These are phyloP conservation scores for Phylloscopus collybita DNA, from an alignment of 2,797 vertebrate species.

Conservation along the genomic window DNA sequence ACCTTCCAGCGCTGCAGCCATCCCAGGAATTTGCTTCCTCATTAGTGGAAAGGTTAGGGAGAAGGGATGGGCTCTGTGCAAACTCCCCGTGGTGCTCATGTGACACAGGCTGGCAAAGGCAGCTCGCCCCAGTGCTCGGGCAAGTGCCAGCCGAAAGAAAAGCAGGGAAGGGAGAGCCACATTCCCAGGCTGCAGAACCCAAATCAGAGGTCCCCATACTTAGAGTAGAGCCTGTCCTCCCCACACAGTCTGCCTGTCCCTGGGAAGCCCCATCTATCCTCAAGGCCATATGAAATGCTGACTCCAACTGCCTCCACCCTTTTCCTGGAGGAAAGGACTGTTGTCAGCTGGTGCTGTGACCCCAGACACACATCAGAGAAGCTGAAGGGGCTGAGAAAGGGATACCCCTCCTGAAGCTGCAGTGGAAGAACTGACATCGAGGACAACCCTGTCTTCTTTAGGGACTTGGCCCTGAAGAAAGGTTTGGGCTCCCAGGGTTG, in stretches of 20 bases:
- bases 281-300: fast-evolving
- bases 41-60: constrained; percentile 27
- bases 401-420: fast-evolving
- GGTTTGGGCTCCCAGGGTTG: background rate
- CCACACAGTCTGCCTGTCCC: fast-evolving
- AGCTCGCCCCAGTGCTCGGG: fast-evolving
- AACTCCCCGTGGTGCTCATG: background rate
- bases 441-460: fast-evolving
- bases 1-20: background rate
- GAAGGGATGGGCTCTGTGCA: background rate
- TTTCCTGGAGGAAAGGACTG: background rate
- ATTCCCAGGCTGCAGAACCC: fast-evolving
- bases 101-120: background rate
- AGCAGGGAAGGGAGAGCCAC: background rate
- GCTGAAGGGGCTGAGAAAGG: background rate
- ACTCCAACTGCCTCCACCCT: background rate
- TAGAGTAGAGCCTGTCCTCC: background rate
- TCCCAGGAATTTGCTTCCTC: constrained; percentile 27
- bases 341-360: background rate
- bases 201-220: background rate
- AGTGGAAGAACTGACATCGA: fast-evolving
- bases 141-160: fast-evolving
- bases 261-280: background rate
- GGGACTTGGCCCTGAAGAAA: background rate
- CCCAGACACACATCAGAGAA: background rate